Percentiles rank a stretch among this genome's conserved stretches.
These are phyloP conservation scores for Eriocheir sinensis DNA, from an alignment of 1,140 invertebrate species.

Conservation along the genomic window DNA sequence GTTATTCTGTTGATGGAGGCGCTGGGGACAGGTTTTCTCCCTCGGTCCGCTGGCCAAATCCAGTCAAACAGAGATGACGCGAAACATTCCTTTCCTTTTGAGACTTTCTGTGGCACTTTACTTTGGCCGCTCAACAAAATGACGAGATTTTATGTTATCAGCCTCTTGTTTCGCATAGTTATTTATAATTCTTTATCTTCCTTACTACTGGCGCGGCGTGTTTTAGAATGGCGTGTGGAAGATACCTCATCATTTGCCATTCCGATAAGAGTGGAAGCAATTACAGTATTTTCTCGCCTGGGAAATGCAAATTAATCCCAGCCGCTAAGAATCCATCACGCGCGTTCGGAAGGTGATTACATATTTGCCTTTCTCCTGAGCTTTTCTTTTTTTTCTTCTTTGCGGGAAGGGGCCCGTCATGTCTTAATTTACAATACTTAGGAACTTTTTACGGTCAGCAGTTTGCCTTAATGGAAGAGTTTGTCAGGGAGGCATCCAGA, in stretches of 20 bases:
- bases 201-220: not conserved
- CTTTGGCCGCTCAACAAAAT: not conserved
- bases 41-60: not conserved
- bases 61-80: slow-evolving; percentile 13
- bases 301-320: not conserved
- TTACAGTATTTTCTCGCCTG: not conserved
- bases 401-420: not conserved
- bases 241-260: not conserved
- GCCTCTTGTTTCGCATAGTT: not conserved
- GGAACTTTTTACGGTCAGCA: slow-evolving; percentile 4
- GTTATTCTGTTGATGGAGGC: slow-evolving; percentile 14
- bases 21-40: slow-evolving; percentile 10
- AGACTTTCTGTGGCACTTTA: slow-evolving; percentile 16
- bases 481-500: not conserved
- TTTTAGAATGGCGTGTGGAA: not conserved
- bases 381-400: not conserved
- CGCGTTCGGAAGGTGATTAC: not conserved
- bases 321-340: not conserved
- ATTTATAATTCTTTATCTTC: not conserved
- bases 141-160: not conserved
- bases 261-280: not conserved
- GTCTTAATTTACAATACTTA: not conserved
- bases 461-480: slow-evolving; percentile 6
- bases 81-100: slow-evolving; percentile 5
- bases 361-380: not conserved